Percentiles rank a stretch among this genome's conserved stretches.
Conservation (phyloP, 2,888 invertebrate species). For the Resseliella maxima region DNA sequence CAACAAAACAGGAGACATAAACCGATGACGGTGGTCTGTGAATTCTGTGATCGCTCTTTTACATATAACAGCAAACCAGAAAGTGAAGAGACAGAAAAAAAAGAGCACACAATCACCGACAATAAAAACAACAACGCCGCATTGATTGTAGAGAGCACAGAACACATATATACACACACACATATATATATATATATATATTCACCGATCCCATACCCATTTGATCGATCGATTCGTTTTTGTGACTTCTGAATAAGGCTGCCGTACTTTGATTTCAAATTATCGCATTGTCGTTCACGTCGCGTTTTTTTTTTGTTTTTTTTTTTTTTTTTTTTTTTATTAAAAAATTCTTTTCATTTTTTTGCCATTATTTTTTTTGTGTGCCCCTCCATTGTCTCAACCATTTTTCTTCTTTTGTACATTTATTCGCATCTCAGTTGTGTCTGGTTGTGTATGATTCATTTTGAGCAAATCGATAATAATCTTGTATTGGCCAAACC, state of each 20-base stretch:
- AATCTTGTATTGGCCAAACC: neutral
- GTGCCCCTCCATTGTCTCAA: no score
- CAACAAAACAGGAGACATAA: neutral
- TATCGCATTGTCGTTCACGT: conserved; percentile 27
- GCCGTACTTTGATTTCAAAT: conserved; percentile 48
- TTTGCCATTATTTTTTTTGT: neutral
- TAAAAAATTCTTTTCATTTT: conserved; percentile 49
- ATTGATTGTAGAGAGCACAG: neutral
- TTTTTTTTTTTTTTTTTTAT: neutral
- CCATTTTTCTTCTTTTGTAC: no score
- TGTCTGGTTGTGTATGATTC: neutral
- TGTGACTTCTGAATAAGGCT: conserved; percentile 39
- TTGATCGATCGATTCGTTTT: neutral
- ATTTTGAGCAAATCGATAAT: no score
- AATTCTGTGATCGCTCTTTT: conserved; percentile 14
- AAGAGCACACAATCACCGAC: neutral
- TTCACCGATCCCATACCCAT: neutral
- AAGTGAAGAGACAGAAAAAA: neutral
- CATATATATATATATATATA: no score
- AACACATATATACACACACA: neutral
- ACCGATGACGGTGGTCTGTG: conserved; percentile 48
- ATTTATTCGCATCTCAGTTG: neutral
- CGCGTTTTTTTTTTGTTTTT: neutral
- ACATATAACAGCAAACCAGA: conserved; percentile 11
- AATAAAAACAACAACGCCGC: conserved; percentile 35